Conservation (phyloP, 2,888 invertebrate species). For the Lithophane semibrunnea region DNA sequence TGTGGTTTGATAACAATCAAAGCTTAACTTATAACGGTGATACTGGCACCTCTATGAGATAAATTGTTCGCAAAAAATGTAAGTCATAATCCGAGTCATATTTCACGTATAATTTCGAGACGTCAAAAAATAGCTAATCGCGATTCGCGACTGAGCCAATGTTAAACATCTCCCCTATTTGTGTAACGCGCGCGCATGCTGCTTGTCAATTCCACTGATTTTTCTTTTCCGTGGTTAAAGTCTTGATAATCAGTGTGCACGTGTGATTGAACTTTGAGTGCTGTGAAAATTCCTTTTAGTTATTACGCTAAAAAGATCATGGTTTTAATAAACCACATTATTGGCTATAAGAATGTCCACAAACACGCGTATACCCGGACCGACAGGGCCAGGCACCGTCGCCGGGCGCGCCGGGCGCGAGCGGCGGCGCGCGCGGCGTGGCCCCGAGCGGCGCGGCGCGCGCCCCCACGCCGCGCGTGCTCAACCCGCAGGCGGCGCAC, state of each 20-base stretch:
- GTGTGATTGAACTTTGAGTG: slow-evolving; percentile 5
- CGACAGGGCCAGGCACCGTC: slow-evolving; percentile 45
- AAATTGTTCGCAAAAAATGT: neutral
- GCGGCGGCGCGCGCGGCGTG: slow-evolving; percentile 62
- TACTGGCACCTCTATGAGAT: neutral
- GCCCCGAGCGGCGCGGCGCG: slow-evolving; percentile 40
- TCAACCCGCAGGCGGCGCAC: slow-evolving; percentile 81
- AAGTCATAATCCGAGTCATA: neutral
- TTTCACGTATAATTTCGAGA: neutral
- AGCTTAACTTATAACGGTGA: neutral
- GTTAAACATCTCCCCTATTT: neutral
- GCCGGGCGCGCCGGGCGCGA: slow-evolving; percentile 68
- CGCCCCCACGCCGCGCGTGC: slow-evolving; percentile 76
- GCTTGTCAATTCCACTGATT: neutral
- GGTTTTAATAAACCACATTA: neutral
- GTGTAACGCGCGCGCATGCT: neutral
- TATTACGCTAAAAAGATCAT: neutral
- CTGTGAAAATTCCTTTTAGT: neutral
- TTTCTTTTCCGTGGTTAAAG: neutral
- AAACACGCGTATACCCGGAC: slow-evolving; percentile 23
- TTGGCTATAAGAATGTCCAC: slow-evolving; percentile 5
- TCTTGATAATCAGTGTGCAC: slow-evolving; percentile 14
- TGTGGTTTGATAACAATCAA: neutral
- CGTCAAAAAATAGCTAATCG: neutral
- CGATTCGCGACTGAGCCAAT: neutral